A percentile compares a stretch with the other conserved stretches of the same genome.
Conservation (phyloP, 1,140 invertebrate species). For the Drosophila sp. region DNA sequence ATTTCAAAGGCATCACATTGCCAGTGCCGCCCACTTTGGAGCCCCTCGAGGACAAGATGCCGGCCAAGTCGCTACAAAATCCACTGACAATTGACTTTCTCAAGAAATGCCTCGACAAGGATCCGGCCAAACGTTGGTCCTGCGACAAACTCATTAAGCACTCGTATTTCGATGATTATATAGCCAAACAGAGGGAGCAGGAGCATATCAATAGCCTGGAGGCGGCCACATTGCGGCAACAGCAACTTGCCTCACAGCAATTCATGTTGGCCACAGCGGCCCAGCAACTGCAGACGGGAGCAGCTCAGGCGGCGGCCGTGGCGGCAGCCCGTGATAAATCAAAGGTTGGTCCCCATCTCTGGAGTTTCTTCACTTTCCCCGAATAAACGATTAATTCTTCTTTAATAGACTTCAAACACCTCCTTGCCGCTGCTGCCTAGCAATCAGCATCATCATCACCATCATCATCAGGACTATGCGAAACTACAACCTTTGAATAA, state of each 20-base stretch:
- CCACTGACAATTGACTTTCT: constrained; percentile 92
- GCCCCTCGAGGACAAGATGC: constrained; percentile 93
- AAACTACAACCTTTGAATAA: constrained; percentile 80
- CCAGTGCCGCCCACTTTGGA: constrained; percentile 95
- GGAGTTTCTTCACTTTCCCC: neutral
- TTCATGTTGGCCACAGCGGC: constrained; percentile 71
- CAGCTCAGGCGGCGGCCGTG: constrained; percentile 66
- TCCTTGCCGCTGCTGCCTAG: constrained; percentile 78
- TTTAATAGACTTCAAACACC: constrained; percentile 77
- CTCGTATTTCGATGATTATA: constrained; percentile 84
- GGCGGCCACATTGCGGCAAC: constrained; percentile 69
- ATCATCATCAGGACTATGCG: constrained; percentile 72
- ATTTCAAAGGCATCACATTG: constrained; percentile 94
- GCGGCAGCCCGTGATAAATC: constrained; percentile 78
- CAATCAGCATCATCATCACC: constrained; percentile 77
- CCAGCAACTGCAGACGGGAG: constrained; percentile 68
- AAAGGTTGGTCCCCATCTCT: constrained; percentile 53
- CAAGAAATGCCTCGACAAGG: constrained; percentile 97
- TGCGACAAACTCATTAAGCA: constrained; percentile 95
- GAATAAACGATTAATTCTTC: neutral
- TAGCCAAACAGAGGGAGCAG: constrained; percentile 77
- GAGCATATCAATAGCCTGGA: constrained; percentile 73
- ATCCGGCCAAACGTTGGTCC: constrained; percentile 94
- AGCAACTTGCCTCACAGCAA: constrained; percentile 71
- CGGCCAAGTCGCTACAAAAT: constrained; percentile 87